Evolutionary conservation across 1,140 invertebrate species (phyloP), one percentile per base, ranked within the genome.

Genomic region (Drosophila miranda): DNA sequence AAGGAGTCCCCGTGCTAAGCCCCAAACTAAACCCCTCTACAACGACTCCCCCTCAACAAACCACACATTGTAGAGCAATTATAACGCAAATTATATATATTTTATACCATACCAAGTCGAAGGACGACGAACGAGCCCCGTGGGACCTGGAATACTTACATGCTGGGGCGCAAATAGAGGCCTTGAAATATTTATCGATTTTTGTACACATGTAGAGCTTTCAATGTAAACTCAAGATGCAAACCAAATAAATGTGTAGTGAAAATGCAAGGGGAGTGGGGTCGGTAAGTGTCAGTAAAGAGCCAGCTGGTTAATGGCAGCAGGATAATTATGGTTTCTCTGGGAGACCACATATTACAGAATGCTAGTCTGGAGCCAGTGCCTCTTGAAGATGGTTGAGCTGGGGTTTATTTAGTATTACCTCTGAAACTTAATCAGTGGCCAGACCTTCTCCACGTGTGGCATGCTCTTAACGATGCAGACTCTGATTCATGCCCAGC

Each of bases 181-280:
- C 45, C 45, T 58, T 42, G 57, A 59, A 71, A 53, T 73, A 68
- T 70, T 63, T 80, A 70, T 69, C 46, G 23, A 81, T 81, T 64
- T 38, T 75, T 54, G 49, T 80, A 53, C 71, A 74, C 72, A 46
- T 63, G 55, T 75, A 71, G 72, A 71, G 75, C 75, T 74, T 82
- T 82, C 61, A 46, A 56, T 77, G 49, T 78, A 41, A 81, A 49
- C 61, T 55, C 41, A 82, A 50, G 46, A 68, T 53, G 62, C 61
- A 60, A 64, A 55, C 52, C 23, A 68, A 82, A 84, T 83, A 81
- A 82, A 82, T 59, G 55, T 68, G 71, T 83, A 83, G 79, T 60
- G 72, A 28, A 60, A 67, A 51, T 51, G 30, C 34, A 63, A 28
- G 7, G 1, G 14, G 14, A 4, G 4, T 19, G 19, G 46, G 26